Conservation (phyloP, 2,797 vertebrate genomes). For the Sebastes reedi region DNA sequence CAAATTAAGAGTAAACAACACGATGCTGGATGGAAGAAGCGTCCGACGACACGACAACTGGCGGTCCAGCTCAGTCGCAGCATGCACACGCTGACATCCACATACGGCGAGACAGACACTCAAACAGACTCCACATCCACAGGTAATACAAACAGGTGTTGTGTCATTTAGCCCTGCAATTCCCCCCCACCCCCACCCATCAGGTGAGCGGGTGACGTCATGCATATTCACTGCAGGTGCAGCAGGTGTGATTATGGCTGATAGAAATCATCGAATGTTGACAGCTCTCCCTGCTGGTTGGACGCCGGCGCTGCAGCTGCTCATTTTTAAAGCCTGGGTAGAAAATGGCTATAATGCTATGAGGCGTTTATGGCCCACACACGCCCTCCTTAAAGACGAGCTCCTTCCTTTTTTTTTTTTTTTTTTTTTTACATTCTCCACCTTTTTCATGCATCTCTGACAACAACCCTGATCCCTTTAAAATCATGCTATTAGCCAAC, state of each 20-base stretch:
- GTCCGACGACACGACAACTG: not conserved
- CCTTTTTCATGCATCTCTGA: constrained; percentile 28
- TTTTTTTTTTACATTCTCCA: constrained; percentile 13
- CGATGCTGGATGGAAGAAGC: constrained; percentile 5
- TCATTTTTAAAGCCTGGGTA: constrained; percentile 77
- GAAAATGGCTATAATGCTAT: constrained; percentile 71
- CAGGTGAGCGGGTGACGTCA: constrained; percentile 43
- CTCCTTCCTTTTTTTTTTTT: not conserved
- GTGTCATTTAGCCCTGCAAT: constrained; percentile 63
- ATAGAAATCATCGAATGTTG: constrained; percentile 36
- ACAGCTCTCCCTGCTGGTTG: constrained; percentile 79
- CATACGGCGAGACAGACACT: not conserved
- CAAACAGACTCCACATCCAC: constrained; percentile 22
- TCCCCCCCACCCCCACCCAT: constrained; percentile 19
- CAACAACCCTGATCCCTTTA: constrained; percentile 36
- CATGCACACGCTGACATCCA: constrained; percentile 38
- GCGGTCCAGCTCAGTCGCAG: not conserved
- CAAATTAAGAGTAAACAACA: constrained; percentile 8
- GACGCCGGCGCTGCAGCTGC: constrained; percentile 72
- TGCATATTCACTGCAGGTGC: constrained; percentile 74
- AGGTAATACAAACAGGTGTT: constrained; percentile 39
- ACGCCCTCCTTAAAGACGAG: not conserved
- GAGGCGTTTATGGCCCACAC: constrained; percentile 52
- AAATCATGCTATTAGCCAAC: constrained; percentile 42
- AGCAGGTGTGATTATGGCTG: constrained; percentile 68